Evolutionary conservation across 2,113 vertebrate species (phyloP).

Genomic region (Antigone vipio): DNA sequence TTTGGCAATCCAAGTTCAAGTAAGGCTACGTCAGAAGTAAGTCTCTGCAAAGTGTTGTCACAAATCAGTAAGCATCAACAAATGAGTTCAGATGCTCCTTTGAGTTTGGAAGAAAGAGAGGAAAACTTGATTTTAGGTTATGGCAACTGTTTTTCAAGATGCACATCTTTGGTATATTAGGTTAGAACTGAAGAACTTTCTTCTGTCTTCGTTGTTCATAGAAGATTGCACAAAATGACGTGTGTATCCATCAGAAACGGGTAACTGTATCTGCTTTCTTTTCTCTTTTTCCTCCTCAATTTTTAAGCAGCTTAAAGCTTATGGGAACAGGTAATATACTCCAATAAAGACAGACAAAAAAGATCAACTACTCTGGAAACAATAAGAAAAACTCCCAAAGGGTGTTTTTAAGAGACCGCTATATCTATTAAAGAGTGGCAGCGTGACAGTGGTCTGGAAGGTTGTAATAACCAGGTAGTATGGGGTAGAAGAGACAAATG

Average conservation of each 20-base stretch:
- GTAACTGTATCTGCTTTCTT: not conserved
- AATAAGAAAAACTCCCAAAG: not conserved
- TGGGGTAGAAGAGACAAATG: not conserved
- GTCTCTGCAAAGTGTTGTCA: not conserved
- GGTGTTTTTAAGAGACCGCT: not conserved
- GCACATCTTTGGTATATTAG: not conserved
- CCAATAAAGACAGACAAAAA: not conserved
- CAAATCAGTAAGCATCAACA: not conserved
- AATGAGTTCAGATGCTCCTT: not conserved
- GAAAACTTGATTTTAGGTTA: not conserved
- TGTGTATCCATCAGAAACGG: not conserved
- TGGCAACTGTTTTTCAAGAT: not conserved
- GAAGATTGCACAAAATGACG: rapidly evolving
- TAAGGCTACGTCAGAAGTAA: not conserved
- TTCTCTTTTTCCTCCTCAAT: not conserved
- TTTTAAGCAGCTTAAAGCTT: not conserved
- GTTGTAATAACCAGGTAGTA: not conserved
- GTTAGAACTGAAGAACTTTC: not conserved
- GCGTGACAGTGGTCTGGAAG: not conserved
- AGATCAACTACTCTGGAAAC: not conserved
- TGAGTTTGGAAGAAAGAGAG: not conserved
- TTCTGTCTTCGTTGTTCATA: not conserved
- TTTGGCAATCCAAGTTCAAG: not conserved
- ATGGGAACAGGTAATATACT: not conserved
- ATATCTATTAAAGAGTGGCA: not conserved